Evolutionary conservation across 2,888 invertebrate species (phyloP).

Genomic region (Synergus japonicus): DNA sequence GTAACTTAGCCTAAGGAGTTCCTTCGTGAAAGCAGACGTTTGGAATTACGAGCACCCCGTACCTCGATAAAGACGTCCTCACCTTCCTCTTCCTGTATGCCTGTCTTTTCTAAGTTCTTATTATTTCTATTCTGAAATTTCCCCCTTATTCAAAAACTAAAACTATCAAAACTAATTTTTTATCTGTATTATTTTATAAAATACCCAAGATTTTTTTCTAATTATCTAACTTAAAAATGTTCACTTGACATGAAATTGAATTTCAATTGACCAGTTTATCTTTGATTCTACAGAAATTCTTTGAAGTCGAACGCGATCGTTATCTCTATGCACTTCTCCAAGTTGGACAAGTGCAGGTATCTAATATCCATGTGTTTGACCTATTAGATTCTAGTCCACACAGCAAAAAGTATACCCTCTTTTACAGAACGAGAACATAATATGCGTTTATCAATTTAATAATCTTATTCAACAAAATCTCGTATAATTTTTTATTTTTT

Average conservation of each 20-base stretch:
- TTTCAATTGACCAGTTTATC: conserved; percentile 21
- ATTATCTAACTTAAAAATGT: neutral
- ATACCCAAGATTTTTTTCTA: no score
- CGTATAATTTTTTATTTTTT: no score
- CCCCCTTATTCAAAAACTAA: neutral
- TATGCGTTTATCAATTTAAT: neutral
- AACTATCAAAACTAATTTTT: neutral
- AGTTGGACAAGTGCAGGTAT: conserved; percentile 31
- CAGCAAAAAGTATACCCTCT: conserved; percentile 12
- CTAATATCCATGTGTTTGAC: conserved; percentile 33
- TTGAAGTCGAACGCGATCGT: conserved; percentile 37
- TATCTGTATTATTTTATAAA: neutral
- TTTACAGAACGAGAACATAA: neutral
- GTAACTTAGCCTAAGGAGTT: conserved; percentile 31
- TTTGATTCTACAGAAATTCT: conserved; percentile 22
- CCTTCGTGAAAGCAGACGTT: conserved; percentile 4
- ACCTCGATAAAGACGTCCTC: conserved; percentile 27
- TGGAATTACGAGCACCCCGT: conserved; percentile 25
- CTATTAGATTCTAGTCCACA: conserved; percentile 35
- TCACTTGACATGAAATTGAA: conserved; percentile 18
- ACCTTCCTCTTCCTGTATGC: neutral
- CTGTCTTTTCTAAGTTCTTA: neutral
- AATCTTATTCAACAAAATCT: neutral
- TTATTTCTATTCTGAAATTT: conserved; percentile 5
- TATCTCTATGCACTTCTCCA: conserved; percentile 25